Percentiles rank a stretch among this genome's conserved stretches.
phyloP scores from a whole-genome alignment of 2,888 invertebrate genomes.

The Drosophila kambysellisi region DNA sequence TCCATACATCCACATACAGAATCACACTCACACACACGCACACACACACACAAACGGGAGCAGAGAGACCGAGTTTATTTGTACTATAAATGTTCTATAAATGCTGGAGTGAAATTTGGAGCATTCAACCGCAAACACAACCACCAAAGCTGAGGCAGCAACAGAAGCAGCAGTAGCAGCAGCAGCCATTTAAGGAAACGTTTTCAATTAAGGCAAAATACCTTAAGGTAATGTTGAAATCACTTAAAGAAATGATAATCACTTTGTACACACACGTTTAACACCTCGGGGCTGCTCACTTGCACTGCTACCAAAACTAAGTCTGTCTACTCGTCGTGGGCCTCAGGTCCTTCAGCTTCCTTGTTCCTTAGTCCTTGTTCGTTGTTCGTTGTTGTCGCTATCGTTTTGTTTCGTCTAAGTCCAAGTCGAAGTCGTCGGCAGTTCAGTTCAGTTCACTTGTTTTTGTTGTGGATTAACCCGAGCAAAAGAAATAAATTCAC shows the following conservation, averaged over 20 bases:
- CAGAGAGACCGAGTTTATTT: conserved; percentile 41
- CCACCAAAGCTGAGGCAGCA: conserved; percentile 29
- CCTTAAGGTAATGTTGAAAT: conserved; percentile 79
- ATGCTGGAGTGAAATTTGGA: conserved; percentile 33
- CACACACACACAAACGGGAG: background rate
- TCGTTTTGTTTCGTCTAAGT: conserved; percentile 22
- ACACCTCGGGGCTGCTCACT: conserved; percentile 70
- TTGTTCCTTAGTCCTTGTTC: background rate
- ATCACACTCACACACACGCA: background rate
- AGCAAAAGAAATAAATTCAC: conserved; percentile 78
- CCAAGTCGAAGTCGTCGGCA: conserved; percentile 16
- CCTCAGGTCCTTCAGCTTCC: conserved; percentile 22
- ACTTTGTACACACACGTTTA: conserved; percentile 73
- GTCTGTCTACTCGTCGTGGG: conserved; percentile 21
- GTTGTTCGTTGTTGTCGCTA: background rate
- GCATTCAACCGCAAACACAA: conserved; percentile 49
- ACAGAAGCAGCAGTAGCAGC: conserved; percentile 20
- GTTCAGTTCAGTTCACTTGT: conserved; percentile 57
- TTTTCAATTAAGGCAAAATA: conserved; percentile 74
- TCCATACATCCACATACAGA: background rate
- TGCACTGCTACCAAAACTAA: conserved; percentile 25
- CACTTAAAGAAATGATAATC: conserved; percentile 82
- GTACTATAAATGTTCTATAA: conserved; percentile 41
- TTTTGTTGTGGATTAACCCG: conserved; percentile 76
- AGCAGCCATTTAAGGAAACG: conserved; percentile 70